Evolutionary conservation across 2,797 vertebrate genomes (phyloP).

Genomic region (Eupleurogrammus muticus): DNA sequence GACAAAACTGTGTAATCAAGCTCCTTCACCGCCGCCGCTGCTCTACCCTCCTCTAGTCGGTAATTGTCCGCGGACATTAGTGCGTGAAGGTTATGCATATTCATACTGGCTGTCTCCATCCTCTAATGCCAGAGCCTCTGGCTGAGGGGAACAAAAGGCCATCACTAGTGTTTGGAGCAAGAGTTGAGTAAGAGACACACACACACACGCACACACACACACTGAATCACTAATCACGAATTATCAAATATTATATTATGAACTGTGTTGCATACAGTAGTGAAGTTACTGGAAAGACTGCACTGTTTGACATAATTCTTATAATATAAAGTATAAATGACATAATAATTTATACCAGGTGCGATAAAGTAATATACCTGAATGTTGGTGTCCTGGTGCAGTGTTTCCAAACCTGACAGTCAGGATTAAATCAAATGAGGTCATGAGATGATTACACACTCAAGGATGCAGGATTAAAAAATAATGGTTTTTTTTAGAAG

Average conservation of each 20-base stretch:
- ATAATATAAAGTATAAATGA: no score
- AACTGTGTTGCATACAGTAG: slow-evolving; percentile 19
- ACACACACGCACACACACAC: neutral
- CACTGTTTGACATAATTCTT: no score
- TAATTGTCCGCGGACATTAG: slow-evolving; percentile 70
- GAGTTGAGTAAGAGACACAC: slow-evolving; percentile 48
- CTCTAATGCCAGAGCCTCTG: slow-evolving; percentile 49
- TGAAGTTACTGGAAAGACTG: neutral
- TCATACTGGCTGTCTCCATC: slow-evolving; percentile 59
- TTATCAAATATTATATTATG: neutral
- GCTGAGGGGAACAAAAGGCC: slow-evolving; percentile 69
- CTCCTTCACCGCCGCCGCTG: neutral
- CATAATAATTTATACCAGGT: no score
- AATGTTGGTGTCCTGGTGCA: no score
- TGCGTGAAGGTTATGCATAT: slow-evolving; percentile 78
- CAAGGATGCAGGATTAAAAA: no score
- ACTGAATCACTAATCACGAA: slow-evolving; percentile 67
- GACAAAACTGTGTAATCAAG: slow-evolving; percentile 43
- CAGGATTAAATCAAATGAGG: no score
- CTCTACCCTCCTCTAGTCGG: slow-evolving; percentile 35
- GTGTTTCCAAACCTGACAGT: no score
- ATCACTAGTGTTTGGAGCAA: slow-evolving; percentile 57
- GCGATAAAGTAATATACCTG: no score
- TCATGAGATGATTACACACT: no score
- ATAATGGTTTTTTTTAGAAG: no score